Evolutionary conservation across 2,888 invertebrate genomes (phyloP).

Genomic region (Ectobius pallidus): DNA sequence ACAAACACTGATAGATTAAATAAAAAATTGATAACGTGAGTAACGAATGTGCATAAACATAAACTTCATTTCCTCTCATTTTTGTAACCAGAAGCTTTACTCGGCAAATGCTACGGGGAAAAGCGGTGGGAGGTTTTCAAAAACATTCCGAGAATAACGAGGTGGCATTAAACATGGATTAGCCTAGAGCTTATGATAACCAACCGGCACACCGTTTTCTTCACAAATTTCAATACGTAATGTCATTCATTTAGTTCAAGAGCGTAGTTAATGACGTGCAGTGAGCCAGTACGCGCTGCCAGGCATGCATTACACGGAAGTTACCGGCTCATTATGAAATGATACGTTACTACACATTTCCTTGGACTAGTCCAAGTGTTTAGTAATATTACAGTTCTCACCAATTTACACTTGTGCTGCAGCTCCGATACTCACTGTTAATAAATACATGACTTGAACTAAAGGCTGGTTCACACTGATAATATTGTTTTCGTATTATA

Average conservation of each 20-base stretch:
- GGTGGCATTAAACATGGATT: too few species aligned
- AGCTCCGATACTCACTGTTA: not conserved
- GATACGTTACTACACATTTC: not conserved
- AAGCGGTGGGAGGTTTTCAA: too few species aligned
- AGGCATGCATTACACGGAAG: not conserved
- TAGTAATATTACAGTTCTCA: not conserved
- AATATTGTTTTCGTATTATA: too few species aligned
- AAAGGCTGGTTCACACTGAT: not conserved
- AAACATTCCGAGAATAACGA: too few species aligned
- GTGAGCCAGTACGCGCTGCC: not conserved
- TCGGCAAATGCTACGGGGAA: too few species aligned
- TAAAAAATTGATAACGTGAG: too few species aligned
- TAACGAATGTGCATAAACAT: too few species aligned
- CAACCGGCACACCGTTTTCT: too few species aligned
- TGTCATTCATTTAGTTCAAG: not conserved
- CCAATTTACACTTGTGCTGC: not conserved
- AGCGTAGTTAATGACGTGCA: not conserved
- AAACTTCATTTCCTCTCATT: too few species aligned
- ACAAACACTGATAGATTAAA: too few species aligned
- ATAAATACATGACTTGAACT: not conserved
- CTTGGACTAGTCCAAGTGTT: not conserved
- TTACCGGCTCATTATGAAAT: not conserved
- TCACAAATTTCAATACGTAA: constrained; percentile 2
- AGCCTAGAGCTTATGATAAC: too few species aligned
- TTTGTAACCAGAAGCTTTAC: too few species aligned